Evolutionary conservation across 2,113 vertebrate genomes (phyloP).

Genomic region (Rhinogobius similis): DNA sequence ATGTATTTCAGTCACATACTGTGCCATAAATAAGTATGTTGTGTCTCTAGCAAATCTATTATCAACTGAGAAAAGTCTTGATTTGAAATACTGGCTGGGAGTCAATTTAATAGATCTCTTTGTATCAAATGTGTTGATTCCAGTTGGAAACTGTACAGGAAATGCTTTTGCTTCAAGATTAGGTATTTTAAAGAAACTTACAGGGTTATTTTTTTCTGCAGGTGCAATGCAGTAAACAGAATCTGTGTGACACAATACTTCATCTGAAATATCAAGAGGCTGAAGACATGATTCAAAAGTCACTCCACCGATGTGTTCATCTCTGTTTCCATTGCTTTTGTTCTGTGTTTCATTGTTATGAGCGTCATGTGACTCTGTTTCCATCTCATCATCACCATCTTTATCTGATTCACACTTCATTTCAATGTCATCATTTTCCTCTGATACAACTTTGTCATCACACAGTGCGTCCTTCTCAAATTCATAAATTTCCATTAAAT

Average conservation of each 20-base stretch:
- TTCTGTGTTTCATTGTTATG: neutral
- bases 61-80: conserved; percentile 25
- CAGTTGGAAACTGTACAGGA: conserved; percentile 29
- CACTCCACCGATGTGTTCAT: conserved; percentile 11
- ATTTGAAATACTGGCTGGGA: conserved; percentile 40
- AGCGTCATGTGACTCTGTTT: neutral
- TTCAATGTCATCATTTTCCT: too few relatives aligned
- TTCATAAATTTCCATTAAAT: conserved; percentile 7
- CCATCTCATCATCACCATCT: neutral
- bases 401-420: too few relatives aligned
- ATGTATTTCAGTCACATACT: conserved; percentile 39
- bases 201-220: conserved; percentile 25
- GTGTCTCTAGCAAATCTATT: conserved; percentile 36
- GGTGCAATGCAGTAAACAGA: neutral
- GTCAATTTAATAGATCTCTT: conserved; percentile 1
- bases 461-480: conserved; percentile 5
- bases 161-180: conserved; percentile 33
- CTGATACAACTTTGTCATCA: neutral
- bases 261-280: neutral
- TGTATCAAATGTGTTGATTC: conserved; percentile 34
- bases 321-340: conserved; percentile 3
- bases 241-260: too few relatives aligned
- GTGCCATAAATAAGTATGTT: conserved; percentile 37
- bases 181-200: conserved; percentile 28
- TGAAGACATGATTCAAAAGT: conserved; percentile 29